These are phyloP conservation scores for Micromesistius poutassou DNA, from an alignment of 2,797 vertebrate genomes.

Conservation along the genomic window DNA sequence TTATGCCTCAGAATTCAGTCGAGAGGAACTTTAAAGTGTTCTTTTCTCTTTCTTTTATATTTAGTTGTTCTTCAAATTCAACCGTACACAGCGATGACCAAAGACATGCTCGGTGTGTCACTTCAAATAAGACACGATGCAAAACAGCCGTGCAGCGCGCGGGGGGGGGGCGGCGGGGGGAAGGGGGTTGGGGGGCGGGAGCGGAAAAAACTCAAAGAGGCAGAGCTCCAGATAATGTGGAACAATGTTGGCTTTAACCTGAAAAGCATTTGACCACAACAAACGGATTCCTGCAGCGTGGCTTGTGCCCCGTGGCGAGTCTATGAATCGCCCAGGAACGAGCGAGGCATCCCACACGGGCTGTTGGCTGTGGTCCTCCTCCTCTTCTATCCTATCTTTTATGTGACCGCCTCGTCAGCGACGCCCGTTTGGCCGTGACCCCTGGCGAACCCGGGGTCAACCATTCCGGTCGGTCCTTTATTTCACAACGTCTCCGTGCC, in stretches of 20 bases:
- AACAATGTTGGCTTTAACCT: conserved; percentile 47
- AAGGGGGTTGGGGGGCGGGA: too few species aligned
- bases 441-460: conserved; percentile 23
- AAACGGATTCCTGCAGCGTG: conserved; percentile 57
- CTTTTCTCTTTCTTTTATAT: neutral
- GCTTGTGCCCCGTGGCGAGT: conserved; percentile 52
- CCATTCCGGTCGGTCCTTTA: conserved; percentile 11
- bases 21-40: neutral
- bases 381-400: conserved; percentile 61
- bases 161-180: too few species aligned
- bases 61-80: neutral
- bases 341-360: too few species aligned
- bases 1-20: neutral
- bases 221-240: conserved; percentile 13
- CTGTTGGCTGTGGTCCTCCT: conserved; percentile 42
- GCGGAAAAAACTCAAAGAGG: neutral
- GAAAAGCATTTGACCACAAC: conserved; percentile 60
- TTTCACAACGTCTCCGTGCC: conserved; percentile 20
- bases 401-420: conserved; percentile 54
- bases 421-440: conserved; percentile 41
- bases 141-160: neutral
- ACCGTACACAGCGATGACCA: neutral
- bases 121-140: neutral
- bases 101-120: neutral
- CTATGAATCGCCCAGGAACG: conserved; percentile 64